Percentiles rank a stretch among this genome's conserved stretches.
Conservation (phyloP, 2,888 invertebrate species). For the Sesia apiformis region DNA sequence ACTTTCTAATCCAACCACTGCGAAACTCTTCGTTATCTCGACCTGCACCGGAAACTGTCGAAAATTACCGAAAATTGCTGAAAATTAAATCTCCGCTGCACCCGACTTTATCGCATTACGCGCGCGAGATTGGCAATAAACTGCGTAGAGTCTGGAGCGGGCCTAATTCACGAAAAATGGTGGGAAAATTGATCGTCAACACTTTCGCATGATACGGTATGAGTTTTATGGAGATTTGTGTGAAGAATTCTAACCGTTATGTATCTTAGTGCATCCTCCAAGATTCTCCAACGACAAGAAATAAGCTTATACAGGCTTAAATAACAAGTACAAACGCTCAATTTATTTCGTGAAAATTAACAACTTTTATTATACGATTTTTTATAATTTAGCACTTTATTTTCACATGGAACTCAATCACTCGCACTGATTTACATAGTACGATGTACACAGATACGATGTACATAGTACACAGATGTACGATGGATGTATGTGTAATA, state of each 20-base stretch:
- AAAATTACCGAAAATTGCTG: slow-evolving; percentile 21
- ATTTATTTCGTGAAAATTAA: too few relatives aligned
- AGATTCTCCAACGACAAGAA: background rate
- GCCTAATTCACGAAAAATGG: slow-evolving; percentile 41
- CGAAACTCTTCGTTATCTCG: background rate
- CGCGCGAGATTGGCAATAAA: slow-evolving; percentile 65
- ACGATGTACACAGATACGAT: too few relatives aligned
- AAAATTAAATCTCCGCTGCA: slow-evolving; percentile 62
- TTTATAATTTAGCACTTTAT: too few relatives aligned
- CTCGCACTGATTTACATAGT: too few relatives aligned
- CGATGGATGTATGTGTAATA: too few relatives aligned
- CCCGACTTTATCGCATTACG: slow-evolving; percentile 66
- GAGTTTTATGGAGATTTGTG: background rate
- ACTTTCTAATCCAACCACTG: too few relatives aligned
- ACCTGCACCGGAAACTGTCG: slow-evolving; percentile 4
- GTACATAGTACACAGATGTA: too few relatives aligned
- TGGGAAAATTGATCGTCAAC: slow-evolving; percentile 37
- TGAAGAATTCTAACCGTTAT: background rate
- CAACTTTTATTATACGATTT: too few relatives aligned
- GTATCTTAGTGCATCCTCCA: background rate
- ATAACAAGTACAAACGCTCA: too few relatives aligned
- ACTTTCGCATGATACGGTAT: slow-evolving; percentile 6
- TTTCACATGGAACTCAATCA: too few relatives aligned
- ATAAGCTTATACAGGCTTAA: too few relatives aligned
- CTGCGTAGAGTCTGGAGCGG: slow-evolving; percentile 15